Conservation (phyloP, 2,113 vertebrate genomes). For the Eubucco bourcierii region DNA sequence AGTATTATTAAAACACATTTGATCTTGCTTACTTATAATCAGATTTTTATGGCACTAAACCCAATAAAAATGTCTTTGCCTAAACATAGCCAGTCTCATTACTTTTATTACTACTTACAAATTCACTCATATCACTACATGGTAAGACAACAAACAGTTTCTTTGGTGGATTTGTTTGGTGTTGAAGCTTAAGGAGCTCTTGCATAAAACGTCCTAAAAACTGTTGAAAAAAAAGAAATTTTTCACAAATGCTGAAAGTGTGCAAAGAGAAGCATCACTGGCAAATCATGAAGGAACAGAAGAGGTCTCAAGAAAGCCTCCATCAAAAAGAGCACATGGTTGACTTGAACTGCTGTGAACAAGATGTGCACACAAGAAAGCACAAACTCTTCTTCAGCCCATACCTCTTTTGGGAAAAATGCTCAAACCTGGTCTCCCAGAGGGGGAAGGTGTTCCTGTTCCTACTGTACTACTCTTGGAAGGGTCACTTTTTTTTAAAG, state of each 20-base stretch:
- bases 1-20: conserved; percentile 22
- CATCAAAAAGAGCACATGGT: not conserved
- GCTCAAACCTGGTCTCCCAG: not conserved
- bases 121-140: not conserved
- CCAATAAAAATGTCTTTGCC: not conserved
- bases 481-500: too few species aligned
- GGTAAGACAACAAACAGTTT: not conserved
- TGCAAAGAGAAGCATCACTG: not conserved
- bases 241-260: not conserved
- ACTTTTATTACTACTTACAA: not conserved
- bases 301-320: not conserved
- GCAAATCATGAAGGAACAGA: not conserved
- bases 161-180: not conserved
- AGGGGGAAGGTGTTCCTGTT: not conserved
- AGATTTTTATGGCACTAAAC: conserved; percentile 26
- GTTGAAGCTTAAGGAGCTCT: not conserved
- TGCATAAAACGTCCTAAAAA: not conserved
- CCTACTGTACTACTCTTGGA: not conserved
- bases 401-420: not conserved
- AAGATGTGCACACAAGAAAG: not conserved
- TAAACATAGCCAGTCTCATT: not conserved
- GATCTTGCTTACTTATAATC: not conserved
- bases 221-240: not conserved
- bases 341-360: not conserved
- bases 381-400: not conserved